Evolutionary conservation across 2,797 vertebrate species (phyloP).

Genomic region (Syngnathus acus): DNA sequence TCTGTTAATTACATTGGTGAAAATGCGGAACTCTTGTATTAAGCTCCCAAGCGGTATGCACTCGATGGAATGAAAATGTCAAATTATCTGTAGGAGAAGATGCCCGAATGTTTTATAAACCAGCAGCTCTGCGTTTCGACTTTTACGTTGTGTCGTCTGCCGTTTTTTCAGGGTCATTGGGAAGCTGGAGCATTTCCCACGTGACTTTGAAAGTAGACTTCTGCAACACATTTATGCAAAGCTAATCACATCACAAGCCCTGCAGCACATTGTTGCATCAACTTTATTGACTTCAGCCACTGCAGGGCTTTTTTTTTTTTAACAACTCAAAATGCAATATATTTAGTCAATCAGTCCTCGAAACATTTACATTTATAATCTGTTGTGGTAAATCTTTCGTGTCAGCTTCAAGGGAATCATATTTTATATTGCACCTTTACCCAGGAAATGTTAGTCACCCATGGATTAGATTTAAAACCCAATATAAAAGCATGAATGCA

Average conservation of each 20-base stretch:
- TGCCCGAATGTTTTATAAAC: neutral
- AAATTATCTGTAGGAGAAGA: neutral
- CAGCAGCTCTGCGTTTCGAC: neutral
- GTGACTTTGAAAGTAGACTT: neutral
- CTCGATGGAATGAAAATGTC: neutral
- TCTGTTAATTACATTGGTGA: conserved; percentile 10
- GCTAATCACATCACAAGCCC: conserved; percentile 1
- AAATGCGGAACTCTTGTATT: conserved; percentile 5
- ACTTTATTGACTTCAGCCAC: neutral
- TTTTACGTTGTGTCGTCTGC: neutral
- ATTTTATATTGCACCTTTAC: neutral
- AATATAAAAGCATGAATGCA: conserved; percentile 1
- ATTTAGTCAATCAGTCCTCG: too few species aligned
- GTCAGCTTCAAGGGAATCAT: neutral
- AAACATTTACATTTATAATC: neutral
- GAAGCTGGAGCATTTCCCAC: neutral
- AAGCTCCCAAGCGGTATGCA: neutral
- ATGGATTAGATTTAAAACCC: neutral
- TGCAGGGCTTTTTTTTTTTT: neutral
- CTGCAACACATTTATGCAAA: conserved; percentile 5
- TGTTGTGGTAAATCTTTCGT: neutral
- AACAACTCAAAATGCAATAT: neutral
- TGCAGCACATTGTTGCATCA: conserved; percentile 4
- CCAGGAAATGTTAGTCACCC: neutral
- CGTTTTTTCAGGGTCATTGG: neutral